phyloP scores from a whole-genome alignment of 1,140 invertebrate genomes.

The Scaptomyza hsui region DNA sequence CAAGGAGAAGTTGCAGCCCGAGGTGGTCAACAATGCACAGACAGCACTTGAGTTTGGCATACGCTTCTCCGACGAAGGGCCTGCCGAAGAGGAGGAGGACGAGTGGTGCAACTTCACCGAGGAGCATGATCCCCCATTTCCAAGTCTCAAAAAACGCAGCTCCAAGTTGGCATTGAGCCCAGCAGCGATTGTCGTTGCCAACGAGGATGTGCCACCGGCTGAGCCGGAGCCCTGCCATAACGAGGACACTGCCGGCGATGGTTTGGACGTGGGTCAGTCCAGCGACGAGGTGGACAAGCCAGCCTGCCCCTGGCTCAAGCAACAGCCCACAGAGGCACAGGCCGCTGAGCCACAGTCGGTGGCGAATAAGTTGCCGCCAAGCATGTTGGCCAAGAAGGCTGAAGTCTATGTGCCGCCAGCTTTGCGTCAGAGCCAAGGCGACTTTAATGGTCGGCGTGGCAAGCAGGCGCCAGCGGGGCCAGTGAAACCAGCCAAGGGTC shows the following conservation, averaged over 20 bases:
- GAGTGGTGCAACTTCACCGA: slow-evolving; percentile 68
- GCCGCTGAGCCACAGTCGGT: background rate
- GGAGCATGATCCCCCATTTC: slow-evolving; percentile 52
- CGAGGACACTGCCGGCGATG: slow-evolving; percentile 55
- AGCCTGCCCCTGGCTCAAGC: slow-evolving; percentile 56
- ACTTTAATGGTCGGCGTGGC: slow-evolving; percentile 17
- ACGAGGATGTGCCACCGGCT: slow-evolving; percentile 1
- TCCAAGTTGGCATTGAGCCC: slow-evolving; percentile 15
- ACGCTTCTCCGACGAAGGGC: slow-evolving; percentile 27
- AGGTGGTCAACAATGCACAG: slow-evolving; percentile 9
- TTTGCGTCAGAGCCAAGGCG: slow-evolving; percentile 61
- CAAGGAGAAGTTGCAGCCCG: slow-evolving; percentile 16
- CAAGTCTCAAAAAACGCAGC: slow-evolving; percentile 8
- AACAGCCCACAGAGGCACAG: slow-evolving; percentile 7
- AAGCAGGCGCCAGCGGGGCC: slow-evolving; percentile 16
- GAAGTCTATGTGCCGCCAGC: slow-evolving; percentile 62
- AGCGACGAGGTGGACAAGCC: background rate
- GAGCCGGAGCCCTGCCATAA: slow-evolving; percentile 17
- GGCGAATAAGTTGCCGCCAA: background rate
- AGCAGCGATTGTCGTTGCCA: background rate
- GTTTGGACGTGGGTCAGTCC: slow-evolving; percentile 41
- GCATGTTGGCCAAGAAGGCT: slow-evolving; percentile 13
- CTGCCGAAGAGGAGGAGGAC: slow-evolving; percentile 40
- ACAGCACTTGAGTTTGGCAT: slow-evolving; percentile 35
- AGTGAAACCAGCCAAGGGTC: slow-evolving; percentile 27